Evolutionary conservation across 1,140 invertebrate species (phyloP), one percentile per base, ranked within the genome.

Genomic region (Heliothis virescens): DNA sequence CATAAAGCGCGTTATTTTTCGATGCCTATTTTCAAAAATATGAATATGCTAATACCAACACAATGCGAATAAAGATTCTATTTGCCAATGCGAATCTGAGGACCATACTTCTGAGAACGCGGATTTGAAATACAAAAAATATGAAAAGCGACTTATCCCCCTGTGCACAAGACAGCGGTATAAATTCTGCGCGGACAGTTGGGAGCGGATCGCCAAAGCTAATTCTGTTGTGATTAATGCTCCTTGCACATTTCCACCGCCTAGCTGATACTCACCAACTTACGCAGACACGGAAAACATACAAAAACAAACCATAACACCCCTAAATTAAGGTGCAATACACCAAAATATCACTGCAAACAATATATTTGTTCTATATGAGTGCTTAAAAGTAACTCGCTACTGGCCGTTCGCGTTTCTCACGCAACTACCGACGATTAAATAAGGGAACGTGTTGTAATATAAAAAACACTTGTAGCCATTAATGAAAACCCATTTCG

Each of bases 151-250:
- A 89, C 85, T 87, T 87, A 87, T 79, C 15, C 86, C 81, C 79
- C 81, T 86, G 81, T 72, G 79, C 81, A 79, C 79, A 57, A 65
- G 69, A 74, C 57, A 77, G 80, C 78, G 86, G 87, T 88, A 94
- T 94, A 94, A 94, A 93, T 94, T 90, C 87, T 87, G 77, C 71
- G 83, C 85, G 91, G 91, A 94, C 93, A 93, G 84, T 92, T 86
- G 84, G 87, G 88, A 94, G 93, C 90, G 92, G 92, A 94, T 94
- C 93, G 92, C 92, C 91, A 92, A 92, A 93, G 93, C 93, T 94
- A 94, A 94, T 94, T 94, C 90, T 93, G 93, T 93, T 93, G 85
- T 94, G 93, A 94, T 94, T 93, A 94, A 94, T 94, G 93, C 88
- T 90, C 83, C 87, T 90, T 91, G 89, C 91, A 92, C 91, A 92